phyloP scores from a whole-genome alignment of 2,888 invertebrate genomes.

The Molanna angustata region DNA sequence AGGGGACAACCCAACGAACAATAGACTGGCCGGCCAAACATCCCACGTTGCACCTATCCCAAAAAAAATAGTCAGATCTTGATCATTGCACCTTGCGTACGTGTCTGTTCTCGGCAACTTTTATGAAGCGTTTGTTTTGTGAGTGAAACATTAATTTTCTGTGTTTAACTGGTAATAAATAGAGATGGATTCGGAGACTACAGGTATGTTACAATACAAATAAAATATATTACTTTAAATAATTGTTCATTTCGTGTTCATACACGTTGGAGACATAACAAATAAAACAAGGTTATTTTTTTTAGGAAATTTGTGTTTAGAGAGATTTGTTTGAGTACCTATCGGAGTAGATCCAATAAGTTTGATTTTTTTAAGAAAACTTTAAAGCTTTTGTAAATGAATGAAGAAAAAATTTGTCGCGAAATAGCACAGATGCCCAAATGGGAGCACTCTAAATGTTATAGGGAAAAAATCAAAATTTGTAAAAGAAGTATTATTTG shows the following conservation, averaged over 20 bases:
- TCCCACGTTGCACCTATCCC: not conserved
- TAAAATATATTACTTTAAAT: not conserved
- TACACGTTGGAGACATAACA: not conserved
- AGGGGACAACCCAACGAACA: not conserved
- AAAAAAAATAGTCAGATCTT: not conserved
- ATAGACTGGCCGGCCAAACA: not conserved
- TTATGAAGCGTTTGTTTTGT: not conserved
- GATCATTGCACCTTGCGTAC: not conserved
- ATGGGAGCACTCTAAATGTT: not conserved
- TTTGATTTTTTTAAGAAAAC: not conserved
- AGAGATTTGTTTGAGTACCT: not conserved
- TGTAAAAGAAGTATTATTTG: too few relatives aligned
- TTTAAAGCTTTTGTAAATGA: not conserved
- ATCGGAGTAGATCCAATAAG: not conserved
- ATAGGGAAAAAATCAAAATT: not conserved
- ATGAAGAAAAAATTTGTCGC: not conserved
- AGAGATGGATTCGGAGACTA: not conserved
- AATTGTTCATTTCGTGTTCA: too few relatives aligned
- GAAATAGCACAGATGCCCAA: not conserved
- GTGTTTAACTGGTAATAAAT: not conserved
- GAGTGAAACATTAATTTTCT: not conserved
- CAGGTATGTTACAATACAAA: not conserved
- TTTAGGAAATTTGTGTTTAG: not conserved
- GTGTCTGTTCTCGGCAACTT: not conserved
- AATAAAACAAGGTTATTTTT: not conserved